phyloP scores from a whole-genome alignment of 2,797 vertebrate genomes.

The Sebastolobus altivelis region DNA sequence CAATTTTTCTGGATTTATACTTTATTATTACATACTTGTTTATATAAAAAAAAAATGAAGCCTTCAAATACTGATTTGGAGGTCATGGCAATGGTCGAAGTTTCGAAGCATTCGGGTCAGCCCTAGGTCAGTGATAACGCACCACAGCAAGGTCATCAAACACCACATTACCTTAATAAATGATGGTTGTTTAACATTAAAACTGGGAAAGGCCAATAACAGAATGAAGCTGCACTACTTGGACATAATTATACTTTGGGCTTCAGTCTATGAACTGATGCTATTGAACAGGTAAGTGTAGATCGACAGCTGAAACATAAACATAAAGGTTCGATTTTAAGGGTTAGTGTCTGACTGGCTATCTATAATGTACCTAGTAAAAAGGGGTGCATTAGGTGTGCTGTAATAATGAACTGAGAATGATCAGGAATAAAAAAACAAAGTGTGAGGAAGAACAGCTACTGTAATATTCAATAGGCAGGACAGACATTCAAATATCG shows the following conservation, averaged over 20 bases:
- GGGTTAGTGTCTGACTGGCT: conserved; percentile 10
- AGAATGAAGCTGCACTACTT: not conserved
- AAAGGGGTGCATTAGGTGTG: not conserved
- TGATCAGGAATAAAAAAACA: conserved; percentile 11
- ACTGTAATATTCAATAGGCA: conserved; percentile 11
- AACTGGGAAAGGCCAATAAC: not conserved
- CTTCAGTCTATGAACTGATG: conserved; percentile 1
- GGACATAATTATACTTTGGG: conserved; percentile 8
- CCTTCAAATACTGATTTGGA: too few species aligned
- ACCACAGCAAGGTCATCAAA: not conserved
- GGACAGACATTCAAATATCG: conserved; percentile 22
- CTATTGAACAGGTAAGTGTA: not conserved
- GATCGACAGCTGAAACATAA: not conserved
- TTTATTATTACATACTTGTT: too few species aligned
- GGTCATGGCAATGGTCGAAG: too few species aligned
- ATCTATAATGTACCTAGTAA: not conserved
- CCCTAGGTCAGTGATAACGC: not conserved
- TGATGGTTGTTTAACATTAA: conserved; percentile 2
- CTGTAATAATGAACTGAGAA: not conserved
- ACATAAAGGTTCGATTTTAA: not conserved
- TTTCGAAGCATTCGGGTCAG: too few species aligned
- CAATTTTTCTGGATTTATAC: too few species aligned
- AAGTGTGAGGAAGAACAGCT: conserved; percentile 14
- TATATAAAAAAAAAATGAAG: too few species aligned
- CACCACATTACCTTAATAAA: conserved; percentile 17